Conservation (phyloP, 2,888 invertebrate species). For the Teleiodes luculella region DNA sequence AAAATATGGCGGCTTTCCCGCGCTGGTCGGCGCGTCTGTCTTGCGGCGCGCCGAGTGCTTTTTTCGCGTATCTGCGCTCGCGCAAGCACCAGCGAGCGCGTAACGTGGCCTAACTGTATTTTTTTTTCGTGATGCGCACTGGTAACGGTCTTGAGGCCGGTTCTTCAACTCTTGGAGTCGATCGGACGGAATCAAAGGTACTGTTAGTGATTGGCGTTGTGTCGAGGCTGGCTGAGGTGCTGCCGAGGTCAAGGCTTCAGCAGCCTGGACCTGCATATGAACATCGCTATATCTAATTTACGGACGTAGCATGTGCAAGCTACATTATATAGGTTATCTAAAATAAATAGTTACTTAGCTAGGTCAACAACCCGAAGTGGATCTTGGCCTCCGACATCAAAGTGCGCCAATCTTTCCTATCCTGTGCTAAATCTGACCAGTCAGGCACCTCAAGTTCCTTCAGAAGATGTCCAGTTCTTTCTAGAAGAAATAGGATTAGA, state of each 20-base stretch:
- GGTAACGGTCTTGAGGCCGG: conserved; percentile 67
- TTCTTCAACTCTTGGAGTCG: conserved; percentile 50
- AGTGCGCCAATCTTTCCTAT: neutral
- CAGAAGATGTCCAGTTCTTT: too few species aligned
- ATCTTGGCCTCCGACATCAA: too few species aligned
- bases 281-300: neutral
- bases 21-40: conserved; percentile 27
- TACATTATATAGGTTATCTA: neutral
- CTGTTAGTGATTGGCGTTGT: conserved; percentile 14
- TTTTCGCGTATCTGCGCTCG: conserved; percentile 27
- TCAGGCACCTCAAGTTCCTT: too few species aligned
- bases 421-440: neutral
- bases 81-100: conserved; percentile 19
- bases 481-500: too few species aligned
- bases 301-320: too few species aligned
- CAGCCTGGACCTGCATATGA: neutral
- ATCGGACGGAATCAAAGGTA: conserved; percentile 36
- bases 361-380: too few species aligned
- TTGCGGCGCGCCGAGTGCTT: conserved; percentile 18
- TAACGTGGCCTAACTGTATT: conserved; percentile 63
- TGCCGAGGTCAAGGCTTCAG: neutral
- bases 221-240: neutral
- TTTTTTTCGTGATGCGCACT: conserved; percentile 69
- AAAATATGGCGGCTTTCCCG: conserved; percentile 35
- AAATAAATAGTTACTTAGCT: neutral